Base-by-base conservation (phyloP, 2,797 vertebrate genomes). In the Eutrigla gurnardus region DNA sequence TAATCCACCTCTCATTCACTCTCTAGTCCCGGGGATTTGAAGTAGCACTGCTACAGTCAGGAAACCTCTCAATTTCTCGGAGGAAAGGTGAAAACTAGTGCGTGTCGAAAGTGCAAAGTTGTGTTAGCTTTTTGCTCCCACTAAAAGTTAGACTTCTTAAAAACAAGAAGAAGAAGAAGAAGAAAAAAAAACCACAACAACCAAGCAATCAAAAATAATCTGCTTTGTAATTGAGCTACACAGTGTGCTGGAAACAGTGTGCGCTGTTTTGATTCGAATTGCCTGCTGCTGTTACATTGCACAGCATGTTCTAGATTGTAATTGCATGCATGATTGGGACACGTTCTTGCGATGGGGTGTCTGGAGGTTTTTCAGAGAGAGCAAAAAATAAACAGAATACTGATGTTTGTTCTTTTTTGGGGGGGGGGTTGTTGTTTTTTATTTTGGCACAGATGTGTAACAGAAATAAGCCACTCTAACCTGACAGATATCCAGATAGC, bases 1-100 rank as follows among this genome's bases (percentile, higher is more conserved):
- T 96, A 96, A 96, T 96, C 92, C 94, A 75, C 87, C 89, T 91
- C 90, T 93, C 88, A 93, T 94, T 94, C 91, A 88, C 91, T 93
- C 90, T 89, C 88, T 90, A 89, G 91, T 92, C 92, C 86, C 74
- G 46, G 78, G 89, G 93, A 94, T 94, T 95, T 94, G 83, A 92
- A 89, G 88, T 87, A 89, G 86, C 88, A 64, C 75, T 64, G 80
- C 85, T 80, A 91, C 82, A 88, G 80, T 81, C 83, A 86, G 84
- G 76, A 82, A 88, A 73, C 82, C 80, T 82, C 78, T 77, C 69
- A 49, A 47, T 86, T 85, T 84, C 86, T 80, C 53, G n/a, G 39
- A 58, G 76, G 78, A 77, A 80, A 84, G 86, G 86, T 81, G 67
- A 82, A 25, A 83, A 81, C 70, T 55, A 1, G 3, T 65, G 64